Evolutionary conservation across 1,140 invertebrate genomes (phyloP), one percentile per base, ranked within the genome.

Genomic region (Cydia splendana): DNA sequence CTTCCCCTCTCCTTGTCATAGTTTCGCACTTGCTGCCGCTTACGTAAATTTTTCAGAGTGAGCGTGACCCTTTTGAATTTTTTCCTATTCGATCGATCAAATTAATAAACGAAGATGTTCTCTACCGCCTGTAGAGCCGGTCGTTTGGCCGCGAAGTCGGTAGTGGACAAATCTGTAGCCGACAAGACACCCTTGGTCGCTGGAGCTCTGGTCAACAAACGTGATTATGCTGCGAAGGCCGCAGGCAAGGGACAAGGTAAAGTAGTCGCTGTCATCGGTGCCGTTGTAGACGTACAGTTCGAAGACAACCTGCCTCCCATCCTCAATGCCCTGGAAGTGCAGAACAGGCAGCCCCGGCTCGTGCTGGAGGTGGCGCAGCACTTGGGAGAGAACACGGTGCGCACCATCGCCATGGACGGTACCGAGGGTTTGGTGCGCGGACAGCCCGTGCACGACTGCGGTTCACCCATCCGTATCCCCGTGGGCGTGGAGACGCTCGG

Each of bases 281-380:
- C 99, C 88, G 99, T 99, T 81, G 99, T 99, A 15, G 99, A 99
- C 89, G 99, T 99, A 15, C 98, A 99, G 93, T 99, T 99, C 87
- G 98, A 99, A 78, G 97, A 98, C 81, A 94, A 95, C 75, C 95
- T 99, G 71, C 98, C 98, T 74, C 97, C 98, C 75, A 99, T 99
- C 93, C 95, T 99, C 24, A 99, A 99, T 94, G 97, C 98, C 48
- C 94, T 99, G 84, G 98, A 99, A 90, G 98, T 99, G 4, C 67
- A 71, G 67, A 71, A 71, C 34, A 34, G 67, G n/a, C 94, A 71
- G 67, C 95, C 95, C 2, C 94, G 94, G 82, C 93, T 97, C 18
- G 95, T 97, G 76, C 90, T 98, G 24, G 97, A 97, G 93, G 97
- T 98, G 4, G 96, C 96, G 51, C 97, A 97, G 88, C 97, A 97